These are phyloP conservation scores for Drosophila neocordata DNA, from an alignment of 1,140 invertebrate species.

Conservation along the genomic window DNA sequence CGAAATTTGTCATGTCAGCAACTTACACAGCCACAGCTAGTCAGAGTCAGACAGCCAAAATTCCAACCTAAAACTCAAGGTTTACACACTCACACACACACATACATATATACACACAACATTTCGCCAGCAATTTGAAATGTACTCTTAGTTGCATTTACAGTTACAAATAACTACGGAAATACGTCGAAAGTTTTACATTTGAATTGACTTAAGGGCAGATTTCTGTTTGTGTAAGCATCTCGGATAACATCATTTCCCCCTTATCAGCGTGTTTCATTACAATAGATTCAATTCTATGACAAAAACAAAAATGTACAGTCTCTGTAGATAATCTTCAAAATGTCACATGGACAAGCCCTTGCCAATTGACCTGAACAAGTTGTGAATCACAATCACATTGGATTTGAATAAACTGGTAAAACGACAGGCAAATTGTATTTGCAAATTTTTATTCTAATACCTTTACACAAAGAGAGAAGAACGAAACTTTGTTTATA, in stretches of 20 bases:
- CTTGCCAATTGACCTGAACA: neutral
- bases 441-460: too few relatives aligned
- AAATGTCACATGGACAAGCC: neutral
- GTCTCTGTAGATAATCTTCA: too few relatives aligned
- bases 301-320: too few relatives aligned
- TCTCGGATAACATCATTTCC: neutral
- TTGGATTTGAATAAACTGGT: too few relatives aligned
- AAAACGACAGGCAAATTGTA: too few relatives aligned
- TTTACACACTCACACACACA: slow-evolving; percentile 46
- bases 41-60: neutral
- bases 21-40: slow-evolving; percentile 22
- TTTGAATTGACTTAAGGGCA: slow-evolving; percentile 31
- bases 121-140: neutral
- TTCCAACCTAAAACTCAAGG: neutral
- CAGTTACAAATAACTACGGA: slow-evolving; percentile 41
- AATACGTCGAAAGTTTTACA: slow-evolving; percentile 48
- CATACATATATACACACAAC: neutral
- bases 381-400: neutral
- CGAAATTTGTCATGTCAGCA: slow-evolving; percentile 51
- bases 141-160: slow-evolving; percentile 21
- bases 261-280: slow-evolving; percentile 18
- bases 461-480: too few relatives aligned
- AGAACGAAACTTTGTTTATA: too few relatives aligned
- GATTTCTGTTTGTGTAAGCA: slow-evolving; percentile 27
- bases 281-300: slow-evolving; percentile 24